A percentile compares a stretch with the other conserved stretches of the same genome.
Conservation (phyloP, 2,888 invertebrate species). For the Hydriomena furcata region DNA sequence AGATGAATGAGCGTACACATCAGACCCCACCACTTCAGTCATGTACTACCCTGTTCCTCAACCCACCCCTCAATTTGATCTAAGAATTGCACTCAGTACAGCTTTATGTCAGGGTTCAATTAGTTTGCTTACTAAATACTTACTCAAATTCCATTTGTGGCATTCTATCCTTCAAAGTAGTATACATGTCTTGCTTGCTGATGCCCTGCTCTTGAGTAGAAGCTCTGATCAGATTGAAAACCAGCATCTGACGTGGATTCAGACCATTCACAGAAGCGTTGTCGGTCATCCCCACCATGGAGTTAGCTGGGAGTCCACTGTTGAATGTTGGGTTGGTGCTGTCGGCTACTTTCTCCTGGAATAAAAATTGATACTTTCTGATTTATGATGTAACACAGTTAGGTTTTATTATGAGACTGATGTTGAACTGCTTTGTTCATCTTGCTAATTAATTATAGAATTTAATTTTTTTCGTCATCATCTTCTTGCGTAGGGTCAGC, state of each 20-base stretch:
- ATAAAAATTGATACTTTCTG: slow-evolving; percentile 22
- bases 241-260: slow-evolving; percentile 76
- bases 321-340: slow-evolving; percentile 51
- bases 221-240: slow-evolving; percentile 72
- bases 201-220: slow-evolving; percentile 75
- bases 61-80: no score
- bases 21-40: no score
- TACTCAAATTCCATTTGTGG: slow-evolving; percentile 75
- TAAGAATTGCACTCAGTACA: no score
- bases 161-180: slow-evolving; percentile 71
- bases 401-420: no score
- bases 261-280: slow-evolving; percentile 68
- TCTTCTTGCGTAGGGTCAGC: no score
- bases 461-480: no score
- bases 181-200: slow-evolving; percentile 76
- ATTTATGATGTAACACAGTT: no score
- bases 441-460: no score
- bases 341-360: slow-evolving; percentile 60
- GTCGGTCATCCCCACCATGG: slow-evolving; percentile 69
- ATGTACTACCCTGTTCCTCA: no score
- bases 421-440: no score
- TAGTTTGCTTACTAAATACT: slow-evolving; percentile 39
- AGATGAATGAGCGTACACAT: no score
- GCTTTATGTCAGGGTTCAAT: no score
- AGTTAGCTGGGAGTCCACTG: slow-evolving; percentile 67